These are phyloP conservation scores for Heteropelma amictum DNA, from an alignment of 2,888 invertebrate genomes.

Conservation along the genomic window DNA sequence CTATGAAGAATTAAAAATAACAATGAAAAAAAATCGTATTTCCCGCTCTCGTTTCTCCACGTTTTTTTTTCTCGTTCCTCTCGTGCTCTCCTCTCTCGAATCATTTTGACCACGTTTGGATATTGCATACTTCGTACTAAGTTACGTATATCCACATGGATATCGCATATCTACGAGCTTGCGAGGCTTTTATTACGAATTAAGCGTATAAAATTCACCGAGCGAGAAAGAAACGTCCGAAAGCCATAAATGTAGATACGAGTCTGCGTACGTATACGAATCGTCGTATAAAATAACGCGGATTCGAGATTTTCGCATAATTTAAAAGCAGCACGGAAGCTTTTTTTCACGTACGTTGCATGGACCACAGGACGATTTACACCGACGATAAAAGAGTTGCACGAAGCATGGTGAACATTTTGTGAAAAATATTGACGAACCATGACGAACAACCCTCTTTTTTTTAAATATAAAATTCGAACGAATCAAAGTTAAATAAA, in stretches of 20 bases:
- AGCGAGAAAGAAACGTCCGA: slow-evolving; percentile 62
- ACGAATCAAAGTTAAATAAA: too few species aligned
- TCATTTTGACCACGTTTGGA: not conserved
- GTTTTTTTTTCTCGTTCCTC: not conserved
- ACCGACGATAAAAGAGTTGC: too few species aligned
- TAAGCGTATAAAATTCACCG: slow-evolving; percentile 64
- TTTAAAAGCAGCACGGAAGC: not conserved
- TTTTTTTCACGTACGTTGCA: slow-evolving; percentile 7
- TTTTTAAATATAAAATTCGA: too few species aligned
- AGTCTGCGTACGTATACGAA: not conserved
- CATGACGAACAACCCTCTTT: too few species aligned
- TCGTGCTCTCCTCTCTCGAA: not conserved
- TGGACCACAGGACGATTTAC: too few species aligned
- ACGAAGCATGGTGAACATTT: not conserved
- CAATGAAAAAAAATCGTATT: slow-evolving; percentile 28
- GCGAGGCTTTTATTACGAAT: slow-evolving; percentile 69
- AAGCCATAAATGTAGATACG: slow-evolving; percentile 61
- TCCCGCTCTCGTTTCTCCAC: not conserved
- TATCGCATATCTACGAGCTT: not conserved
- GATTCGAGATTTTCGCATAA: slow-evolving; percentile 32
- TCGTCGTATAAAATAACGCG: slow-evolving; percentile 46
- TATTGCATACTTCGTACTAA: not conserved
- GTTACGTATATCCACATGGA: too few species aligned
- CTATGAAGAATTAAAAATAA: slow-evolving; percentile 65
- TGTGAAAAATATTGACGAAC: too few species aligned